Percentiles rank a stretch among this genome's conserved stretches.
Conservation (phyloP, 2,888 invertebrate species). For the Gari tellinella region DNA sequence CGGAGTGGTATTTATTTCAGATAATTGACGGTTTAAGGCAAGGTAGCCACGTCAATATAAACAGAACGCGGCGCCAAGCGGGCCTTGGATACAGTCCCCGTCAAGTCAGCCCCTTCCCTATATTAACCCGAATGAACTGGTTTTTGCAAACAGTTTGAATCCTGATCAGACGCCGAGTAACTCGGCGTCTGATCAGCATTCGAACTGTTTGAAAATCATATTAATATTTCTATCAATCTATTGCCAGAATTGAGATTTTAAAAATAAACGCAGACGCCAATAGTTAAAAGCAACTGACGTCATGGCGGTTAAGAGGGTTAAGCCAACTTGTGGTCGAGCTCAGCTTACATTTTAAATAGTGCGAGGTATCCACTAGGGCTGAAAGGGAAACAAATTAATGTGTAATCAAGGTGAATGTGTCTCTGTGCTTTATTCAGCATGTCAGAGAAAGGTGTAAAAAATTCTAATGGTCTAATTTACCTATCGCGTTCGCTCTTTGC, state of each 20-base stretch:
- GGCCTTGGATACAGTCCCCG: too few relatives aligned
- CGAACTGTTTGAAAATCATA: too few relatives aligned
- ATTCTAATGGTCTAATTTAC: conserved; percentile 20
- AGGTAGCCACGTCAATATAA: conserved; percentile 34
- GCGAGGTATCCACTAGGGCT: conserved; percentile 25
- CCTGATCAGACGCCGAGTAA: too few relatives aligned
- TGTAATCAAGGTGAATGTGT: conserved; percentile 50
- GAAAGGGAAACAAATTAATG: conserved; percentile 56
- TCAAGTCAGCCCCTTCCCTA: too few relatives aligned
- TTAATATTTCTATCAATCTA: too few relatives aligned
- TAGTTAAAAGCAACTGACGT: too few relatives aligned
- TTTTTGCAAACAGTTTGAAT: too few relatives aligned
- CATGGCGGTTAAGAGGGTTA: too few relatives aligned
- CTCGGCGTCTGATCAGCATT: too few relatives aligned
- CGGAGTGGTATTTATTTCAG: conserved; percentile 44
- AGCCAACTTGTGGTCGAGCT: conserved; percentile 12
- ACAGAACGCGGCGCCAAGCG: conserved; percentile 44
- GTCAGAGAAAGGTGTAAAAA: conserved; percentile 16
- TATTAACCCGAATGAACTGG: too few relatives aligned
- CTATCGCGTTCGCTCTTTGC: neutral
- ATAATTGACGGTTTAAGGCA: conserved; percentile 36
- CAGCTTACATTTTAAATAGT: conserved; percentile 12
- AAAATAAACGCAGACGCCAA: too few relatives aligned
- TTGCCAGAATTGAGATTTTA: neutral
- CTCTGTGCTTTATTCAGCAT: conserved; percentile 13